These are phyloP conservation scores for Atta colombica DNA, from an alignment of 1,140 invertebrate species.

Conservation along the genomic window DNA sequence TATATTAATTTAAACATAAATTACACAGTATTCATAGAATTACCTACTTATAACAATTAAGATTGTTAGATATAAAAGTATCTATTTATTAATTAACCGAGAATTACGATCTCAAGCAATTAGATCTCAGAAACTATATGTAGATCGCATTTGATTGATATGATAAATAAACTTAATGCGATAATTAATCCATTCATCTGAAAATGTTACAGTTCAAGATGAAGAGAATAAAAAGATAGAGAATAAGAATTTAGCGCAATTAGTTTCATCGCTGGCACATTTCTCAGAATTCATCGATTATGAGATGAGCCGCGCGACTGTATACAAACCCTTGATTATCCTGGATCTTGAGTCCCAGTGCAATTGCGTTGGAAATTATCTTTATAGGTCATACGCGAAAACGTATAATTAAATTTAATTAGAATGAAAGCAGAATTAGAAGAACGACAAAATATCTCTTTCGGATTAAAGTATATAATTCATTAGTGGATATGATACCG, in stretches of 20 bases:
- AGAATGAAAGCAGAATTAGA: conserved; percentile 45
- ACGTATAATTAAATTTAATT: conserved; percentile 61
- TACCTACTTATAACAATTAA: no score
- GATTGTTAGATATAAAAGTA: neutral
- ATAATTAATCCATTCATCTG: conserved; percentile 32
- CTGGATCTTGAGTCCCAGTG: conserved; percentile 53
- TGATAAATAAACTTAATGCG: neutral
- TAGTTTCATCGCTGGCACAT: conserved; percentile 50
- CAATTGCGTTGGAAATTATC: conserved; percentile 42
- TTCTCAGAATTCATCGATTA: conserved; percentile 68
- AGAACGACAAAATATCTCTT: neutral
- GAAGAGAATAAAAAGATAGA: conserved; percentile 21
- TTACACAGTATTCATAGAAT: neutral
- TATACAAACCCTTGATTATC: conserved; percentile 66
- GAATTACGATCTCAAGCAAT: neutral
- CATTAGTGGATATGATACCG: neutral
- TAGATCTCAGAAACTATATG: neutral
- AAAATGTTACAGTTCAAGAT: conserved; percentile 60
- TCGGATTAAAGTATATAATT: neutral
- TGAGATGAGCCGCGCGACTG: conserved; percentile 34
- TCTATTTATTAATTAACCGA: neutral
- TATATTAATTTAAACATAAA: neutral
- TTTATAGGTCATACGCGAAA: conserved; percentile 37
- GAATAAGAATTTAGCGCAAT: conserved; percentile 53
- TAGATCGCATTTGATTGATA: neutral